phyloP scores from a whole-genome alignment of 2,113 vertebrate species.

The Numenius arquata region DNA sequence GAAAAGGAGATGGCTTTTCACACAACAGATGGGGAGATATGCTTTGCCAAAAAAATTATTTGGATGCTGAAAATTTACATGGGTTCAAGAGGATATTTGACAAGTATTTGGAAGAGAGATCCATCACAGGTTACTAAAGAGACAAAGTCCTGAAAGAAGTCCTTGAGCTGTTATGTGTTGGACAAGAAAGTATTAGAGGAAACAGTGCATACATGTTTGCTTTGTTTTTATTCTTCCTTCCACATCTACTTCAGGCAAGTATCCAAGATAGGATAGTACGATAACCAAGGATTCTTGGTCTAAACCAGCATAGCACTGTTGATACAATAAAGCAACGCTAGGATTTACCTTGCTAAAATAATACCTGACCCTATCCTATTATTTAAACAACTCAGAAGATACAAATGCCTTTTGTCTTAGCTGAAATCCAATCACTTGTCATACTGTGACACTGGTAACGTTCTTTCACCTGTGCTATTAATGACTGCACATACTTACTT shows the following conservation, averaged over 20 bases:
- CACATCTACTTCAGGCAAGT: background rate
- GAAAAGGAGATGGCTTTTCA: slow-evolving; percentile 6
- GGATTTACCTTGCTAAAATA: background rate
- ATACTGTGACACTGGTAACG: background rate
- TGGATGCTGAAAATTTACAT: background rate
- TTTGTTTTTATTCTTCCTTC: background rate
- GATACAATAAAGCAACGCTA: background rate
- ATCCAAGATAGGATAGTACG: background rate
- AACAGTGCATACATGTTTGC: background rate
- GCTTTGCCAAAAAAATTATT: background rate
- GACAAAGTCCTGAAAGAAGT: background rate
- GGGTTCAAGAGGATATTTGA: background rate
- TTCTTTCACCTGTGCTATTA: background rate
- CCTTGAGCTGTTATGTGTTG: background rate
- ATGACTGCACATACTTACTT: background rate
- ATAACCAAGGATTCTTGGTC: background rate
- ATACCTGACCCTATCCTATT: background rate
- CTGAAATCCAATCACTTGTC: background rate
- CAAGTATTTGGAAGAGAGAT: background rate
- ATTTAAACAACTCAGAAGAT: background rate
- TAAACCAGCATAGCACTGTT: background rate
- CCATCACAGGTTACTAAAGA: background rate
- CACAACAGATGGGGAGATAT: slow-evolving; percentile 39
- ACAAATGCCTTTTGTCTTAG: background rate
- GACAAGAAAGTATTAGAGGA: background rate